A percentile compares a stretch with the other conserved stretches of the same genome.
These are phyloP conservation scores for Meiosimyza decipiens DNA, from an alignment of 2,888 invertebrate genomes.

Conservation along the genomic window DNA sequence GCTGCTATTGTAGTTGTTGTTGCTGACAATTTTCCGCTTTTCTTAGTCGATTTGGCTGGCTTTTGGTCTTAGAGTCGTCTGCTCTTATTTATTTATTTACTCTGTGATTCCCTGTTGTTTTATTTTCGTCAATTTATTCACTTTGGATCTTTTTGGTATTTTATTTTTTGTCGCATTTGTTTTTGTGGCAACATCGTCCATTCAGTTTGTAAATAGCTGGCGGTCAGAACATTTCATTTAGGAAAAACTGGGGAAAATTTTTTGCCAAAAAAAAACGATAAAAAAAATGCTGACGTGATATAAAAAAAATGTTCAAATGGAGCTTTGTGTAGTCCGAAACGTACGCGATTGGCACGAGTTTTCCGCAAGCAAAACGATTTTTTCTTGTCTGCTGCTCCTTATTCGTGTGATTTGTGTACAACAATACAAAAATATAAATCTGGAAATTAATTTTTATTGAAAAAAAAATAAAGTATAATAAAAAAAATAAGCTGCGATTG, in stretches of 20 bases:
- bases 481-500: too few species aligned
- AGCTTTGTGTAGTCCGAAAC: constrained; percentile 9
- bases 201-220: constrained; percentile 60
- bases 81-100: constrained; percentile 1
- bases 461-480: too few species aligned
- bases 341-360: constrained; percentile 43
- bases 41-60: background rate
- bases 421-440: too few species aligned
- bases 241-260: background rate
- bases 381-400: constrained; percentile 3
- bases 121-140: constrained; percentile 32
- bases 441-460: too few species aligned
- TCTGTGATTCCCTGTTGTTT: background rate
- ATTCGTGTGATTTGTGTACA: background rate
- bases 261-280: constrained; percentile 27
- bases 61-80: too few species aligned
- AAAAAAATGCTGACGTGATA: constrained; percentile 27
- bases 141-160: constrained; percentile 10
- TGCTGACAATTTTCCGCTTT: constrained; percentile 24
- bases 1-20: too few species aligned
- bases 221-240: constrained; percentile 55
- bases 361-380: constrained; percentile 35
- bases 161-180: constrained; percentile 34
- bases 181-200: constrained; percentile 29
- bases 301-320: constrained; percentile 25